These are phyloP conservation scores for Bombycilla garrulus DNA, from an alignment of 2,113 vertebrate genomes.

Conservation along the genomic window DNA sequence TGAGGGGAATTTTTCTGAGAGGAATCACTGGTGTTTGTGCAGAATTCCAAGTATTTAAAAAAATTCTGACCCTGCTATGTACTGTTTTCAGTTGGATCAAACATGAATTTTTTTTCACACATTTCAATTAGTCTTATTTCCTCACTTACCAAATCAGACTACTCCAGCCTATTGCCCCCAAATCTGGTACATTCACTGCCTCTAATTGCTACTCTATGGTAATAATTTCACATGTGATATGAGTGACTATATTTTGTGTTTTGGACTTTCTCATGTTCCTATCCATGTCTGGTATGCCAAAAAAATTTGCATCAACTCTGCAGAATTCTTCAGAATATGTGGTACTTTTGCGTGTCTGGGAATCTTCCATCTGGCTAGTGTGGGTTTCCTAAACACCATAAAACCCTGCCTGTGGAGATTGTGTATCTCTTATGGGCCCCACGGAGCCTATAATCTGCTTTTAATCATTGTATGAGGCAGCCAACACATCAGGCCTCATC, in stretches of 20 bases:
- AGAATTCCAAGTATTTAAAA: conserved; percentile 49
- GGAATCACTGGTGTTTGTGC: not conserved
- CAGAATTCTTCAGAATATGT: conserved; percentile 30
- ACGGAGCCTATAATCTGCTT: conserved; percentile 45
- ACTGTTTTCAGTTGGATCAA: conserved; percentile 24
- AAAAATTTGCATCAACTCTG: not conserved
- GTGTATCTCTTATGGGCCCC: conserved; percentile 26
- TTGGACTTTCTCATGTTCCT: conserved; percentile 7
- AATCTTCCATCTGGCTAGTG: conserved; percentile 29
- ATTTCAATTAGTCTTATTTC: conserved; percentile 47
- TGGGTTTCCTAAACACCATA: conserved; percentile 44
- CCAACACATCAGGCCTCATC: not conserved
- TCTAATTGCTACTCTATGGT: not conserved
- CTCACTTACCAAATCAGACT: conserved; percentile 20
- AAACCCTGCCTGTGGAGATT: conserved; percentile 31
- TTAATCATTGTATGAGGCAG: conserved; percentile 39
- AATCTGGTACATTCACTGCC: not conserved
- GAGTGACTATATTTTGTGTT: not conserved
- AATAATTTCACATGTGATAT: not conserved
- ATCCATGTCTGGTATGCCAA: not conserved
- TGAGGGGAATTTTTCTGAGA: conserved; percentile 14
- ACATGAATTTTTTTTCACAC: conserved; percentile 1
- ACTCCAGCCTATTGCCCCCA: not conserved
- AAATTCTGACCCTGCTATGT: conserved; percentile 19
- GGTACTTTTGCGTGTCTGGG: conserved; percentile 45